Evolutionary conservation across 1,140 invertebrate species (phyloP).

Genomic region (Chionoecetes opilio): DNA sequence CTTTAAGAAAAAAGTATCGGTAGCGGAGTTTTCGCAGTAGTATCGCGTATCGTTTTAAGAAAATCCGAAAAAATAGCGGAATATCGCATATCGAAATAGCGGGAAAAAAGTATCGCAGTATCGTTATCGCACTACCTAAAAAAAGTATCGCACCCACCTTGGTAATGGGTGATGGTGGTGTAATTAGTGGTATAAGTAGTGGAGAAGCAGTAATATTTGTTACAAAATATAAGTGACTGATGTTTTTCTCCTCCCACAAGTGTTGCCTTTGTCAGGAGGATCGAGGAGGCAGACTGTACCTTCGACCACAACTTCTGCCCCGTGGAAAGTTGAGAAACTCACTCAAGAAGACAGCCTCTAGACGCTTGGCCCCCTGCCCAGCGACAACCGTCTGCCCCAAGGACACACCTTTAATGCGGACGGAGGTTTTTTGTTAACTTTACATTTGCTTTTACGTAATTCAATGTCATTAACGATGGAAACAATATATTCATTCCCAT

Average conservation of each 20-base stretch:
- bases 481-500: no score
- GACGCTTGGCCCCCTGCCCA: conserved; percentile 36
- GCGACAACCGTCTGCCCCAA: not conserved
- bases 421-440: conserved; percentile 37
- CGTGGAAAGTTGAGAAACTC: not conserved
- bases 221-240: not conserved
- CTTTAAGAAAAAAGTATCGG: no score
- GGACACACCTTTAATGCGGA: conserved; percentile 72
- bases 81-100: no score
- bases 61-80: not conserved
- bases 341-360: no score
- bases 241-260: not conserved
- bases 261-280: conserved; percentile 34
- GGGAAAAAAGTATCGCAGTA: no score
- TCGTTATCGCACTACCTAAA: no score
- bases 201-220: not conserved
- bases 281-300: conserved; percentile 58
- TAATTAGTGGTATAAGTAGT: no score
- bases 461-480: conserved; percentile 50
- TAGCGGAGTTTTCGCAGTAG: no score
- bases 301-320: conserved; percentile 62
- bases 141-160: no score
- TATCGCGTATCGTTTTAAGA: not conserved
- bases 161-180: no score
- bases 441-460: conserved; percentile 45